Evolutionary conservation across 2,113 vertebrate genomes (phyloP), one percentile per base, ranked within the genome.

Genomic region (Bos javanicus): DNA sequence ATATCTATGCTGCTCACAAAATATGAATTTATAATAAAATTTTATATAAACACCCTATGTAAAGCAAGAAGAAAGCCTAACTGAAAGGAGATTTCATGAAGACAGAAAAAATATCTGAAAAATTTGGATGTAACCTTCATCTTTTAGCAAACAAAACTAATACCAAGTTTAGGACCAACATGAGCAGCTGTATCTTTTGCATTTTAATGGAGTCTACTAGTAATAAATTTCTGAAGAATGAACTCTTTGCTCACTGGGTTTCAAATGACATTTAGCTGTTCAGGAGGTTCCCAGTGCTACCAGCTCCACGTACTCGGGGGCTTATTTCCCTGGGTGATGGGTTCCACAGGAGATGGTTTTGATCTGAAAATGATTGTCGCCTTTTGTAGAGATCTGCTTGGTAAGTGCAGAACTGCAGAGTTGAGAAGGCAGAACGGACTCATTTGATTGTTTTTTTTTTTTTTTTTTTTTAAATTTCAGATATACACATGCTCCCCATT

Each of bases 101-200:
- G 5, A 81, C 16, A 94, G 12, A 30, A 87, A 71, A 39, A 46
- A 0, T n/a, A 39, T 62, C 60, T 86, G 50, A 80, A 93, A 90
- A 59, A 2, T 64, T 64, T 95, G 87, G 21, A 71, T 3, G 11
- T 67, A 67, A 54, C 19, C 2, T 48, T 6, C 2, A 26, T 57
- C 93, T 21, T 13, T 9, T 52, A 52, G 28, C 46, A 90, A 84
- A 87, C 67, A 88, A 92, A 93, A 96, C 80, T 48, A 76, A 71
- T 30, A 84, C 4, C 43, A n/a, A 90, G 80, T 74, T 62, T 39
- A 56, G 33, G 15, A 81, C 3, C 3, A 14, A 54, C 78, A n/a
- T 7, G 56, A 84, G 86, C 36, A 62, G 6, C 9, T 92, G 6
- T n/a, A 36, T 36, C 25, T 67, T 91, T 76, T 14, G 21, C 0